These are phyloP conservation scores for Pangasianodon gigas DNA, from an alignment of 2,113 vertebrate species.

Conservation along the genomic window DNA sequence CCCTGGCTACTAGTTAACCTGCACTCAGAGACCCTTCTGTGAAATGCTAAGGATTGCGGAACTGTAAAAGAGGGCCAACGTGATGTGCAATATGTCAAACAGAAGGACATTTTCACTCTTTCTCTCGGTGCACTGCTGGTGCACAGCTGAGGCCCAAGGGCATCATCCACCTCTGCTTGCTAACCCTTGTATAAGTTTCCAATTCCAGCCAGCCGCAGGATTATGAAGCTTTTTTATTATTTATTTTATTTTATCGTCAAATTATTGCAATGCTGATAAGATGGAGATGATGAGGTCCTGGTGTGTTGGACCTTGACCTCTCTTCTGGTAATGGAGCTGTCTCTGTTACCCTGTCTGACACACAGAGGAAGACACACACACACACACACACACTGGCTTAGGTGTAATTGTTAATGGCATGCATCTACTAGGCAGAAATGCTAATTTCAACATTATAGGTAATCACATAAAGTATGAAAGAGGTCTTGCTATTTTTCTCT, in stretches of 20 bases:
- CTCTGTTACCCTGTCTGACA: slow-evolving; percentile 37
- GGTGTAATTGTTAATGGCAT: slow-evolving; percentile 12
- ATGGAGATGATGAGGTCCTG: slow-evolving; percentile 78
- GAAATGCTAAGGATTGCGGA: slow-evolving; percentile 73
- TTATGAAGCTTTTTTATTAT: slow-evolving; percentile 82
- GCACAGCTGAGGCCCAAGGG: slow-evolving; percentile 76
- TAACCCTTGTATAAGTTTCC: slow-evolving; percentile 90
- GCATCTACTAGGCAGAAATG: slow-evolving; percentile 17
- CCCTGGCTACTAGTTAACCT: slow-evolving; percentile 76
- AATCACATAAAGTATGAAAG: slow-evolving; percentile 16
- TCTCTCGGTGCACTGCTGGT: slow-evolving; percentile 62
- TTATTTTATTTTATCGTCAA: slow-evolving; percentile 84
- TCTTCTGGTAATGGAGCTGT: slow-evolving; percentile 52
- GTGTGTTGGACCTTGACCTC: slow-evolving; percentile 64
- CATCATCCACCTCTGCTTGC: slow-evolving; percentile 80
- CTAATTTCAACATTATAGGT: slow-evolving; percentile 35
- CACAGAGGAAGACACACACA: slow-evolving; percentile 20
- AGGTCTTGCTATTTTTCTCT: not conserved
- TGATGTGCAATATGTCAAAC: slow-evolving; percentile 77
- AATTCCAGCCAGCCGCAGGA: slow-evolving; percentile 83
- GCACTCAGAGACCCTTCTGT: slow-evolving; percentile 69
- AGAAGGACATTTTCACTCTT: slow-evolving; percentile 72
- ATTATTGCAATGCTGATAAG: slow-evolving; percentile 83
- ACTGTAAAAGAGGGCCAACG: slow-evolving; percentile 67
- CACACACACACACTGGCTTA: slow-evolving; percentile 33